Evolutionary conservation across 1,140 invertebrate genomes (phyloP).

Genomic region (Coelopa frigida): DNA sequence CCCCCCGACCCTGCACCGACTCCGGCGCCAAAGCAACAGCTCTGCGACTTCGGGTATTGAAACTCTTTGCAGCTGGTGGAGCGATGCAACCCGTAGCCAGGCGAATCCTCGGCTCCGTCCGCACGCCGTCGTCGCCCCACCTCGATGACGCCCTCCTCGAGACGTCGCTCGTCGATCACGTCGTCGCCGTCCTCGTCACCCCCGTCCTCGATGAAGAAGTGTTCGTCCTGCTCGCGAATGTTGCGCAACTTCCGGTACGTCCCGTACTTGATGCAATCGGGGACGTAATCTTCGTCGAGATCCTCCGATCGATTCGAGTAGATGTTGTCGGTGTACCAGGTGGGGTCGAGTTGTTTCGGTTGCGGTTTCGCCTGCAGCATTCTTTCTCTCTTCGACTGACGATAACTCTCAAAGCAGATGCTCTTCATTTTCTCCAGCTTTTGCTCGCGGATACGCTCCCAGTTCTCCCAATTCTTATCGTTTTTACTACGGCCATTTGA

Average conservation of each 20-base stretch:
- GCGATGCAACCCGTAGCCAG: conserved; percentile 32
- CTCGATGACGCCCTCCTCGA: neutral
- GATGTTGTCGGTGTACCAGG: conserved; percentile 47
- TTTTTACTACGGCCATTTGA: conserved; percentile 33
- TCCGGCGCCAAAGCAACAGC: conserved; percentile 40
- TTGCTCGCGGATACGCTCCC: conserved; percentile 43
- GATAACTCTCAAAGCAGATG: conserved; percentile 43
- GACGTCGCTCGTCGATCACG: no score
- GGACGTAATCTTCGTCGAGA: conserved; percentile 39
- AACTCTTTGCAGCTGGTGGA: conserved; percentile 43
- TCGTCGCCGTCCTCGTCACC: no score
- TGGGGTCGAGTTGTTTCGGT: conserved; percentile 39
- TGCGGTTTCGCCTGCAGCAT: conserved; percentile 48
- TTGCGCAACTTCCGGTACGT: conserved; percentile 33
- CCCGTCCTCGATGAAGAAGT: conserved; percentile 16
- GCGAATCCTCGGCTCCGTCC: conserved; percentile 37
- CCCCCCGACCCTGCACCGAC: conserved; percentile 24
- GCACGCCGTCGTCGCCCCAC: conserved; percentile 17
- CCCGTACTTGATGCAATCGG: conserved; percentile 39
- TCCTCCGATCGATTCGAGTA: conserved; percentile 45
- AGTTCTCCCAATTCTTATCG: conserved; percentile 44
- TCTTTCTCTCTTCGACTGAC: conserved; percentile 45
- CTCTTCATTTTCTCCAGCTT: conserved; percentile 44
- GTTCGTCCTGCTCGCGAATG: conserved; percentile 38
- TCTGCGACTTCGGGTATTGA: conserved; percentile 41